Conservation (phyloP, 2,888 invertebrate genomes). For the Dasysyrphus albostriatus region DNA sequence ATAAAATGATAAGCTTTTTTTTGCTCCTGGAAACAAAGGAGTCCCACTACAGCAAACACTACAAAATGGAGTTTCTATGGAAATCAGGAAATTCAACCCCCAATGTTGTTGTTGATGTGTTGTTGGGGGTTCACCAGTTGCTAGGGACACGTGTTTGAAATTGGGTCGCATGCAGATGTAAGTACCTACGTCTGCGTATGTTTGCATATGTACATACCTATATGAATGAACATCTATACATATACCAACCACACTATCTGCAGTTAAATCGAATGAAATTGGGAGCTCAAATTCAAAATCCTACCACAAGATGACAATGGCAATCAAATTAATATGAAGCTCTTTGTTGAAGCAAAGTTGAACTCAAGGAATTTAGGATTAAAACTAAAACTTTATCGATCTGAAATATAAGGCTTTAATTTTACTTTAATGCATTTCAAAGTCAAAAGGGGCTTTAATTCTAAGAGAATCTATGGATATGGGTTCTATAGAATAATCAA, state of each 20-base stretch:
- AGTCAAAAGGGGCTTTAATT: too few species aligned
- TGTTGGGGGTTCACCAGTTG: slow-evolving; percentile 45
- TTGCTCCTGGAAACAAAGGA: slow-evolving; percentile 21
- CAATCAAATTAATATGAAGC: slow-evolving; percentile 5
- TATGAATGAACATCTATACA: too few species aligned
- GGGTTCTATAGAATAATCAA: too few species aligned
- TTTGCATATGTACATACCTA: neutral
- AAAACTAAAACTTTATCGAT: neutral
- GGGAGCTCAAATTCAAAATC: neutral
- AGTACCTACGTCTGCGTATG: neutral
- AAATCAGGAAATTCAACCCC: slow-evolving; percentile 40
- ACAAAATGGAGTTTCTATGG: slow-evolving; percentile 28
- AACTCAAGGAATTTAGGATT: neutral
- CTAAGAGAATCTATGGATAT: too few species aligned
- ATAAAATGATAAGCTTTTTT: slow-evolving; percentile 25
- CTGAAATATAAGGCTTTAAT: neutral
- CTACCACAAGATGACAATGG: slow-evolving; percentile 12
- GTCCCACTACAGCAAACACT: neutral
- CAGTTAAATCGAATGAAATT: slow-evolving; percentile 9
- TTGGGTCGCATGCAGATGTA: slow-evolving; percentile 43
- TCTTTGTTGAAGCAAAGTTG: neutral
- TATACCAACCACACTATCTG: neutral
- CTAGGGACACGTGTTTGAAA: slow-evolving; percentile 50
- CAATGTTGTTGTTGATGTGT: neutral
- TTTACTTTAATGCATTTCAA: neutral